Evolutionary conservation across 2,113 vertebrate species (phyloP).

Genomic region (Oplegnathus fasciatus): DNA sequence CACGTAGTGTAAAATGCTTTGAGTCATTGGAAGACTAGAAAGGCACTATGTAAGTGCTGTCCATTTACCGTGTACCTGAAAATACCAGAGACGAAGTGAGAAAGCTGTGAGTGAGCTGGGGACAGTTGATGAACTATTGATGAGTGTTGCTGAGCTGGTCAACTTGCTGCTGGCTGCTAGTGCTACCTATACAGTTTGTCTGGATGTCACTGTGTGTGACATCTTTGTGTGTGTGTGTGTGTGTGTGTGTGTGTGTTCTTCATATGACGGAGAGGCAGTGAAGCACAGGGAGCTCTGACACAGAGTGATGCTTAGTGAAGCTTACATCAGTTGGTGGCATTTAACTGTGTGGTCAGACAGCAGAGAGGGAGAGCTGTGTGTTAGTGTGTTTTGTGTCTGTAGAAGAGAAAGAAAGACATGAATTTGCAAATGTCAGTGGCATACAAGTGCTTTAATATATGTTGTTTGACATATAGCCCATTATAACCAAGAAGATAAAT

Average conservation of each 20-base stretch:
- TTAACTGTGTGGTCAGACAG: not conserved
- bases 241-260: not conserved
- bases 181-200: not conserved
- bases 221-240: not conserved
- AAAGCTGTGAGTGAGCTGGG: not conserved
- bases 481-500: not conserved
- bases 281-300: not conserved
- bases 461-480: too few species aligned
- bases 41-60: too few species aligned
- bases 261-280: not conserved
- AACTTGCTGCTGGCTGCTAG: not conserved
- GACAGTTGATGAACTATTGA: not conserved
- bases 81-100: not conserved
- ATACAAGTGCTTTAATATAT: not conserved
- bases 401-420: not conserved
- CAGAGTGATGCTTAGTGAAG: not conserved
- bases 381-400: not conserved
- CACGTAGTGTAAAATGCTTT: too few species aligned
- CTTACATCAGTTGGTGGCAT: not conserved
- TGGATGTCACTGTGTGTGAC: not conserved
- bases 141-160: not conserved
- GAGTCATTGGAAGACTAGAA: too few species aligned
- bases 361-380: not conserved
- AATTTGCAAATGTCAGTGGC: not conserved
- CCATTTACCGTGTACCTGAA: not conserved